Evolutionary conservation across 2,797 vertebrate genomes (phyloP), one percentile per base, ranked within the genome.

Genomic region (Hemitrygon akajei): DNA sequence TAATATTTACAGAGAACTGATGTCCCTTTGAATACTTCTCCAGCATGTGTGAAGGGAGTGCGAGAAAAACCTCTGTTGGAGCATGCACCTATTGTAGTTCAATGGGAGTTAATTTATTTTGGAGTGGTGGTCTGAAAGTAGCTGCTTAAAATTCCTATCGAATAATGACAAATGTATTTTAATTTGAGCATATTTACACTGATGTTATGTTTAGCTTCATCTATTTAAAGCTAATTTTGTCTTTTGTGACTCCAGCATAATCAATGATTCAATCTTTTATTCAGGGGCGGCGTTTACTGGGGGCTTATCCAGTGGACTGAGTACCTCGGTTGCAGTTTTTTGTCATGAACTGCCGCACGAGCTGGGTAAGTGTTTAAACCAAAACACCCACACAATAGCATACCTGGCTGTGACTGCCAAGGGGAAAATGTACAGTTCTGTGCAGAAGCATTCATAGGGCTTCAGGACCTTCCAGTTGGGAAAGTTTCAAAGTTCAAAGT

Each of bases 291-390:
- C 98, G 37, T 99, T 99, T 96, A 98, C 98, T 0, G 98, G 99
- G 95, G 97, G 99, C 20, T 96, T 99, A 94, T 99, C 98, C 86
- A 98, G 98, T 94, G 99, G 99, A 16, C 97, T 99, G 94, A 99
- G 98, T 94, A 99, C 99, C 0, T 99, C 98, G 27, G 98, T 99
- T 84, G 99, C 99, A 11, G 99, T 99, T 11, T 99, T 99, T 96
- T 99, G 99, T 94, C 98, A 99, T 84, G 98, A 99, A 95, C 96
- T 99, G 94, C 98, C 99, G 94, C 98, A 99, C 89, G 98, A 99
- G 94, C 95, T 99, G 89, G 98, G 99, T 99, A 97, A 98, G 97
- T 93, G 4, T 58, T 30, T 40, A 73, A 66, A 30, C 12, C 9
- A 58, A 30, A 56, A 75, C 71, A 22, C 4, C 10, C 18, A 73